Evolutionary conservation across 37 sponge, comb jelly and placozoan species (phyloP), one percentile per base, ranked within the genome.

Genomic region (Eunapius fragilis): DNA sequence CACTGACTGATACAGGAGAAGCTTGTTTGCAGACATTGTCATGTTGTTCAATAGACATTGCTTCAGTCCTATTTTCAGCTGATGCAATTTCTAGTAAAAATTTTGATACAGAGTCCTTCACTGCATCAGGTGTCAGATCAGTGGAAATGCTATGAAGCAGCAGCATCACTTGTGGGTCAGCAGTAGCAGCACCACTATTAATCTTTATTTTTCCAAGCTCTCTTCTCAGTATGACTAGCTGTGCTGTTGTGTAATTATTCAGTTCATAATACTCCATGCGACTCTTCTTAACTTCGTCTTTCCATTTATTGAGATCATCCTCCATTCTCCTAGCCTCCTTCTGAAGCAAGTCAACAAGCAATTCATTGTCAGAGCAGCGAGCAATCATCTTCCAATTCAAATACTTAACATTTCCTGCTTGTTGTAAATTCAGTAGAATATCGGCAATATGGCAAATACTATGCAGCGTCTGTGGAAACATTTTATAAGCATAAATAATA

Each of bases 171-270:
- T 58, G 14, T 23, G 86, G 86, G 2, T 31, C 58, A 9, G 67
- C 34, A 2, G 23, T 25, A 19, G 50, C 68, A 28, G 26, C 67
- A 58, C 58, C 58, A n/a, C n/a, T n/a, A n/a, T n/a, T n/a, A 58
- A 34, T 37, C n/a, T 75, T 87, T 2, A 87, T 3, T 5, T 0
- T 37, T 7, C 88, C 84, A 13, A 93, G 85, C 30, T 87, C 90
- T 30, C 67, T 80, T 27, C 88, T 50, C 2, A 94, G 72, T 9
- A 74, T 45, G 2, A 90, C 81, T 25, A 94, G 70, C 83, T 94
- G 94, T 23, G 67, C 78, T 25, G 91, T 86, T 2, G 94, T 94
- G 71, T 78, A 94, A 74, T 94, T 88, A 75, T 94, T 94, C 25
- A 94, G 49, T 10, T 87, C 75, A 78, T 94, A 90, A 38, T 50